phyloP scores from a whole-genome alignment of 2,797 vertebrate species.

The Enoplosus armatus region DNA sequence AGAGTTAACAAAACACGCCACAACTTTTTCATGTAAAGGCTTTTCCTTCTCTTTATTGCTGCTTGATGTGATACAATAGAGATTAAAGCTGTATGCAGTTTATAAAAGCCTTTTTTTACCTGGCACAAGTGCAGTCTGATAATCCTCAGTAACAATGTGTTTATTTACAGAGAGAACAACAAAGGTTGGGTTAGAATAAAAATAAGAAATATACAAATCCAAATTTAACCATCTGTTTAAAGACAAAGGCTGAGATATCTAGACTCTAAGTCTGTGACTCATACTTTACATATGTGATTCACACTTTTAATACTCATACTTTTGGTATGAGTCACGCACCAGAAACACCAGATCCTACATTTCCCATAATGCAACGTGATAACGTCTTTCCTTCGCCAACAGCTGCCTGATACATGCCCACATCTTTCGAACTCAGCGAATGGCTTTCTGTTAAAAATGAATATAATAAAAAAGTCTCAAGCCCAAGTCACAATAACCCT shows the following conservation, averaged over 20 bases:
- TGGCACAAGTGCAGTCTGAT: not conserved
- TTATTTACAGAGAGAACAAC: not conserved
- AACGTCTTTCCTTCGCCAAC: too few relatives aligned
- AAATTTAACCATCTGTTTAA: not conserved
- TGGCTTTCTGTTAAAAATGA: too few relatives aligned
- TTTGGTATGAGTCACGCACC: not conserved
- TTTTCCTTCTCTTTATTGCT: not conserved
- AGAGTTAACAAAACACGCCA: slow-evolving; percentile 1
- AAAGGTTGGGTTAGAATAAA: slow-evolving; percentile 11
- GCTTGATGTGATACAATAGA: not conserved
- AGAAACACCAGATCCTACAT: not conserved
- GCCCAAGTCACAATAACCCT: not conserved
- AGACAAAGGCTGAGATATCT: not conserved
- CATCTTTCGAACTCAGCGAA: too few relatives aligned
- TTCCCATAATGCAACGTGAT: slow-evolving; percentile 14
- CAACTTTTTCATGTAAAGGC: slow-evolving; percentile 6
- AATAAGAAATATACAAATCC: not conserved
- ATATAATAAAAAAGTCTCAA: not conserved
- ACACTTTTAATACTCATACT: too few relatives aligned
- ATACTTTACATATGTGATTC: too few relatives aligned
- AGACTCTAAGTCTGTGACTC: not conserved
- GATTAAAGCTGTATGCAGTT: not conserved
- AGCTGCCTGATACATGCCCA: not conserved
- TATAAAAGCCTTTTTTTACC: not conserved
- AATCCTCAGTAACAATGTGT: not conserved